Conservation (phyloP, 2,888 invertebrate genomes). For the Azorinus chamasolen region DNA sequence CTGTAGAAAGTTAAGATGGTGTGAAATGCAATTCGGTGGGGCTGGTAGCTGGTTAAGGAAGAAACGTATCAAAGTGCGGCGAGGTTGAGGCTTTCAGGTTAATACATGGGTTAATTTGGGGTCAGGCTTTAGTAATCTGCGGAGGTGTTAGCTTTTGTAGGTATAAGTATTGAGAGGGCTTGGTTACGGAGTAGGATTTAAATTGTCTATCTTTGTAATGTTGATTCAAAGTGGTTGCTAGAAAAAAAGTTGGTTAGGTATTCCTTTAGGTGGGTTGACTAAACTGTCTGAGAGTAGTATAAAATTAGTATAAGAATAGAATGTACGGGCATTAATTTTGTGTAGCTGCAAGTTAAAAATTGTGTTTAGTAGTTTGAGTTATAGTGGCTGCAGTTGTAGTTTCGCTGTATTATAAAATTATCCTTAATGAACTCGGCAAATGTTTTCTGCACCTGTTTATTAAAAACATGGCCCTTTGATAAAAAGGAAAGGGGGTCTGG, state of each 20-base stretch:
- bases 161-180: background rate
- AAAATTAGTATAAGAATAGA: slow-evolving; percentile 36
- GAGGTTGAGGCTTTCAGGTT: background rate
- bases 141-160: slow-evolving; percentile 17
- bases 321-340: too few species aligned
- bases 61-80: slow-evolving; percentile 34
- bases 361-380: too few species aligned
- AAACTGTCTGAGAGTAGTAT: slow-evolving; percentile 17
- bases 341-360: too few species aligned
- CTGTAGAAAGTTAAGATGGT: slow-evolving; percentile 8
- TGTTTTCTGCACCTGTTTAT: slow-evolving; percentile 77
- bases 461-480: slow-evolving; percentile 80
- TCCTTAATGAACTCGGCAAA: slow-evolving; percentile 80
- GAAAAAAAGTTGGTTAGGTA: background rate
- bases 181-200: slow-evolving; percentile 9
- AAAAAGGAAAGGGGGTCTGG: slow-evolving; percentile 62
- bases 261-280: background rate
- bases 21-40: slow-evolving; percentile 29
- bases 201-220: slow-evolving; percentile 8
- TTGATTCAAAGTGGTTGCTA: slow-evolving; percentile 1
- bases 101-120: background rate
- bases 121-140: background rate
- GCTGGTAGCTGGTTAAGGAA: slow-evolving; percentile 40
- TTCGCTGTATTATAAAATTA: too few species aligned
- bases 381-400: too few species aligned